Conservation (phyloP, 2,113 vertebrate species). For the Ellobius talpinus region DNA sequence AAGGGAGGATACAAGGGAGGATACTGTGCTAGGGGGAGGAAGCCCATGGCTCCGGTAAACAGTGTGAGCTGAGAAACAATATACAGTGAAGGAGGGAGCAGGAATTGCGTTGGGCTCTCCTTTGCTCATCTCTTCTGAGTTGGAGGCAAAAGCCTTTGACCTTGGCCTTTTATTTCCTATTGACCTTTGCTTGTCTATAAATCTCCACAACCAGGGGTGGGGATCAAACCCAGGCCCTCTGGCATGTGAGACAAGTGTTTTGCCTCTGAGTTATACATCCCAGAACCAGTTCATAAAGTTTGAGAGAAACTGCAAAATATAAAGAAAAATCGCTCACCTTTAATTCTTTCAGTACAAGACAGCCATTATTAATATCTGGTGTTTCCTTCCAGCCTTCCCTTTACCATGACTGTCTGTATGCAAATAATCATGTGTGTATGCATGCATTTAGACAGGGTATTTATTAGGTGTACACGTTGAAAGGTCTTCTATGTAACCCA, state of each 20-base stretch:
- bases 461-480: background rate
- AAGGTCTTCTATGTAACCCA: background rate
- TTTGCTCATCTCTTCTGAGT: background rate
- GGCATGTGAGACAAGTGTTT: background rate
- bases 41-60: background rate
- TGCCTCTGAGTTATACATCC: background rate
- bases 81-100: background rate
- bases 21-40: background rate
- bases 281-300: background rate
- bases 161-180: background rate
- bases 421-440: background rate
- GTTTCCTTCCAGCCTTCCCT: background rate
- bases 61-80: background rate
- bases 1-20: background rate
- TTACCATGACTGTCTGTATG: background rate
- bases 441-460: background rate
- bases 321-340: background rate
- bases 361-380: background rate
- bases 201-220: background rate
- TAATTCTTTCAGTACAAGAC: background rate
- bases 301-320: conserved; percentile 42
- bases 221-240: background rate
- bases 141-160: background rate
- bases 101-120: background rate
- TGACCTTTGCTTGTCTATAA: background rate